Base-by-base conservation (phyloP, 2,888 invertebrate genomes). In the Empis livida region DNA sequence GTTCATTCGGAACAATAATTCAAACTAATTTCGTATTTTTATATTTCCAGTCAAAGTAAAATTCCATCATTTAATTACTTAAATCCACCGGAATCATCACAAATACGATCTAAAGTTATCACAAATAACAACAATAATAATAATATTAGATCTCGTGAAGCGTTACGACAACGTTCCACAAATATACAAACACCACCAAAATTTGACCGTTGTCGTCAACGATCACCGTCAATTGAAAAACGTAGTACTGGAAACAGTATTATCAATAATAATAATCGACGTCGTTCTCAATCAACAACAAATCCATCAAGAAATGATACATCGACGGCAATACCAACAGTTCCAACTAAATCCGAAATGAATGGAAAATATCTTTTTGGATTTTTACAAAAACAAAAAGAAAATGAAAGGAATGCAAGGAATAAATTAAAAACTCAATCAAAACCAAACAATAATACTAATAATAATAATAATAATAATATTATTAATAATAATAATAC, bases 61-160 rank as follows among this genome's bases (percentile, higher is more conserved):
- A 51, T 55, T 42, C 55, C 53, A 13, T 51, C 52, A 2, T 55
- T 55, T 31, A 55, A 46, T 48, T 55, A 55, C 40, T 42, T 55
- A 23, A 53, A 49, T 46, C 52, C 54, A 14, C 47, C 49, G 15
- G 20, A 30, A 8, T 17, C 35, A 13, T 35, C n/a, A 35, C 23
- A 27, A 27, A 8, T 27, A 27, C 23, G 23, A 27, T 27, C 23
- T 20, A 20, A 20, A 20, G 5, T 20, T 20, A 20, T 5, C 3
- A 20, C 20, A 27, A 27, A 27, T 27, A 27, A 27, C 9, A 8
- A 35, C 5, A 35, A 35, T 35, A 35, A 35, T 13, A 35, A n/a
- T 35, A 35, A n/a, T n/a, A 45, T 39, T 35, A 42, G 43, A 15
- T 41, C 46, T 23, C 35, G 46, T 9, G 49, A 49, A 46, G 47